Conservation (phyloP, 2,797 vertebrate species). For the Hydrophis major region DNA sequence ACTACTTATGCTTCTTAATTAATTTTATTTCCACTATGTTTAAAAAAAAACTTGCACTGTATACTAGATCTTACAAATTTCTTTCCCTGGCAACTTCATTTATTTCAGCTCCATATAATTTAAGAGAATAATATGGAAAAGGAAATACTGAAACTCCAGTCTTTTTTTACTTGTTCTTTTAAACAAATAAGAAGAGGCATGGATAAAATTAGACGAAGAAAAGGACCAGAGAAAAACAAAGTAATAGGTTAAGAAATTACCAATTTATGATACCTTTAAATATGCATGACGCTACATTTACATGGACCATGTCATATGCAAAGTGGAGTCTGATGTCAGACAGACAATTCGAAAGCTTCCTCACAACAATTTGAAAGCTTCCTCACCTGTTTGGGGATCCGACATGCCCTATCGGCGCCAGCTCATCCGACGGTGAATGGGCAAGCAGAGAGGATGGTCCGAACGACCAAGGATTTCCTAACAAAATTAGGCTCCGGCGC, state of each 20-base stretch:
- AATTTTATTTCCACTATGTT: neutral
- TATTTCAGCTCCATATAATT: neutral
- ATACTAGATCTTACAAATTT: neutral
- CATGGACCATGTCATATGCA: too few species aligned
- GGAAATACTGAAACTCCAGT: neutral
- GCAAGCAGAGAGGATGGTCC: too few species aligned
- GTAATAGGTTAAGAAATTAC: conserved; percentile 38
- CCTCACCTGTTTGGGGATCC: too few species aligned
- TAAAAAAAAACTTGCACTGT: too few species aligned
- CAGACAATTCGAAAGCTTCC: too few species aligned
- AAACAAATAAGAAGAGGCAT: neutral
- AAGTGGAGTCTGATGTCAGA: too few species aligned
- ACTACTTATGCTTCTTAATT: neutral
- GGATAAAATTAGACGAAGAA: neutral
- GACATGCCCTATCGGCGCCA: too few species aligned
- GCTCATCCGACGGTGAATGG: too few species aligned
- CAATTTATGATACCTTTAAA: neutral
- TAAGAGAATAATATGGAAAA: neutral
- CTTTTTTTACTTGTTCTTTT: neutral
- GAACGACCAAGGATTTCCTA: too few species aligned
- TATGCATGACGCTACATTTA: too few species aligned
- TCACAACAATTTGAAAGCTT: too few species aligned
- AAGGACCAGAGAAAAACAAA: conserved; percentile 30
- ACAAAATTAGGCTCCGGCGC: too few species aligned
- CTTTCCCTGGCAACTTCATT: neutral